These are phyloP conservation scores for Eriosoma lanigerum DNA, from an alignment of 1,140 invertebrate species.

Conservation along the genomic window DNA sequence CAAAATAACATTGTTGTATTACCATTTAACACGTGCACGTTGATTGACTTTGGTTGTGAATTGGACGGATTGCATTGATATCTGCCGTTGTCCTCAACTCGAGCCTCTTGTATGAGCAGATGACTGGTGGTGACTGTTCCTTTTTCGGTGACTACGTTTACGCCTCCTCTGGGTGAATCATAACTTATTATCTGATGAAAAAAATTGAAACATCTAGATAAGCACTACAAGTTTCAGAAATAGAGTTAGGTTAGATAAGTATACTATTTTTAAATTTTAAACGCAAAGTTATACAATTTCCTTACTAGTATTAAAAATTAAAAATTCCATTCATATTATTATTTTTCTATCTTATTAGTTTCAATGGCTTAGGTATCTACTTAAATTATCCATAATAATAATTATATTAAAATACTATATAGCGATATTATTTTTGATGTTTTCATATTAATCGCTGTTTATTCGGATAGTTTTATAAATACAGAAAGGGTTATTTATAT, in stretches of 20 bases:
- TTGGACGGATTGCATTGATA: constrained; percentile 86
- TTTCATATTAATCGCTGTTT: not conserved
- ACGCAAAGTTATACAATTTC: no score
- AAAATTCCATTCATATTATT: no score
- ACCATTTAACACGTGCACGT: constrained; percentile 88
- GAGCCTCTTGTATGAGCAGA: constrained; percentile 77
- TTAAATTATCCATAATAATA: no score
- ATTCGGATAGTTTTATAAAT: not conserved
- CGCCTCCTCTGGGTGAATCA: constrained; percentile 71
- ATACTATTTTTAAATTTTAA: no score
- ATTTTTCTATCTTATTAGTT: no score
- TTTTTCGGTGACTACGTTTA: constrained; percentile 79
- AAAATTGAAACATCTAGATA: not conserved
- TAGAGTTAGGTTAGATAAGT: no score
- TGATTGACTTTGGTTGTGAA: constrained; percentile 81
- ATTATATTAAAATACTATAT: no score
- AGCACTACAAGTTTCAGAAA: no score
- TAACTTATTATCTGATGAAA: constrained; percentile 71
- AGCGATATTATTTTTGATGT: not conserved
- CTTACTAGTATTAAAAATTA: no score
- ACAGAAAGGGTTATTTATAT: no score
- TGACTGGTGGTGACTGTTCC: constrained; percentile 81
- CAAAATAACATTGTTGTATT: constrained; percentile 57
- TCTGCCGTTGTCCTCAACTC: constrained; percentile 74
- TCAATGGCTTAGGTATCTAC: no score